Base-by-base conservation (phyloP, 2,113 vertebrate genomes). In the Laticauda laticaudata region DNA sequence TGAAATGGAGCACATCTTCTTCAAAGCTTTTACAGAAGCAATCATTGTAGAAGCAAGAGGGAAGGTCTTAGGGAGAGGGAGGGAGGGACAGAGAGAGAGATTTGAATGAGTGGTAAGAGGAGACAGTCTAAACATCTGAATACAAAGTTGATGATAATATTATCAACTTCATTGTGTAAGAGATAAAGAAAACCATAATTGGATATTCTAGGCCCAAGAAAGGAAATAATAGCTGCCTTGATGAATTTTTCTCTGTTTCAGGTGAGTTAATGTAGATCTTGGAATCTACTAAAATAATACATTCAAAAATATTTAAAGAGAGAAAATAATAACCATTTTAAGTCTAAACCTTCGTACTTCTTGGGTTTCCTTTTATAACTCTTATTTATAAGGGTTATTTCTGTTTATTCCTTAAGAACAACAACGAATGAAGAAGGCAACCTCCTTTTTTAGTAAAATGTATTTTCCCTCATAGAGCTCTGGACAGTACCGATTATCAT, bases 111-210 rank as follows among this genome's bases (percentile, higher is more conserved):
- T 95, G 96, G 95, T 88, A 93, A 95, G 48, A 24, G 86, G 97
- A 97, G 95, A 91, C 93, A 96, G 94, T 95, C 93, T 93, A 97
- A 96, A 97, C 55, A 96, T 96, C 94, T 97, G 98, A 98, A 98
- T 97, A 98, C 97, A 95, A 97, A 97, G 97, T 97, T 98, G 96
- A 98, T 98, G 97, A 98, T 98, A 98, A 98, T 98, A 93, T 97
- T 94, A 75, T 91, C 95, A 89, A 91, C 97, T 96, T 96, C 95
- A 96, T 97, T 97, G 96, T 95, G 90, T 93, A 95, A 96, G 86
- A 24, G 91, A 24, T 96, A 96, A 96, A 96, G 97, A 97, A 97
- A 95, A 93, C 95, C 86, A 4, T 96, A 97, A 96, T 97, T 95
- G 96, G 95, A 95, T 95, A 96, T 91, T 94, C 94, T 95, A 94